A percentile compares a stretch with the other conserved stretches of the same genome.
Evolutionary conservation across 2,797 vertebrate genomes (phyloP).

Genomic region (Aldrovandia affinis): DNA sequence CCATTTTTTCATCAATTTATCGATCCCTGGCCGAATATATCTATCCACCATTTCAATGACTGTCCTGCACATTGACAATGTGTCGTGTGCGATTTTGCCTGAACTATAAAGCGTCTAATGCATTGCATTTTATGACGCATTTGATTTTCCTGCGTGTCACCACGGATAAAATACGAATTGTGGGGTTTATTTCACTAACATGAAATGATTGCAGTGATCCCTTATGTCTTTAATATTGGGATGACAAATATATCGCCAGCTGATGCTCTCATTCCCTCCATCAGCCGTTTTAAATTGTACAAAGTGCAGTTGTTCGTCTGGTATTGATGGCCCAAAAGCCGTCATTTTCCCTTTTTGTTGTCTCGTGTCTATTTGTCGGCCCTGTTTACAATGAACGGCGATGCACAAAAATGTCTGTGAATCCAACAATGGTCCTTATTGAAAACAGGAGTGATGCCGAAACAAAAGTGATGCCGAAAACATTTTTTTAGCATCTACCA

Average conservation of each 20-base stretch:
- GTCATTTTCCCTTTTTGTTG: background rate
- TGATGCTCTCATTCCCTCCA: background rate
- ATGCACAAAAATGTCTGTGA: constrained; percentile 27
- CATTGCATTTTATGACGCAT: constrained; percentile 54
- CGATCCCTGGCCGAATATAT: background rate
- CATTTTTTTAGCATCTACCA: background rate
- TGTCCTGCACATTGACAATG: constrained; percentile 48
- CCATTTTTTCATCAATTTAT: constrained; percentile 11
- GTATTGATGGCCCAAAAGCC: background rate
- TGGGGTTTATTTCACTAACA: background rate
- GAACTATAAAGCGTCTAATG: constrained; percentile 49
- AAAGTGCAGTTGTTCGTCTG: background rate
- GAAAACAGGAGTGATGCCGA: background rate
- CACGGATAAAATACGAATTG: background rate
- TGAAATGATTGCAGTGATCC: background rate
- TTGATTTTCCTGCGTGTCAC: constrained; percentile 31
- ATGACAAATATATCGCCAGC: background rate
- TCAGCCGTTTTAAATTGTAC: background rate
- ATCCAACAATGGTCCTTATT: constrained; percentile 10
- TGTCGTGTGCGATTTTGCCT: constrained; percentile 47
- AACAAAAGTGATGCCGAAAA: constrained; percentile 6
- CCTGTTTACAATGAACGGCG: constrained; percentile 15
- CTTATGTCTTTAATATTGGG: background rate
- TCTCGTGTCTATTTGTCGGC: constrained; percentile 1
- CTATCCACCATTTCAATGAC: constrained; percentile 2